Evolutionary conservation across 2,113 vertebrate species (phyloP), one percentile per base, ranked within the genome.

Genomic region (Malurus cyaneus): DNA sequence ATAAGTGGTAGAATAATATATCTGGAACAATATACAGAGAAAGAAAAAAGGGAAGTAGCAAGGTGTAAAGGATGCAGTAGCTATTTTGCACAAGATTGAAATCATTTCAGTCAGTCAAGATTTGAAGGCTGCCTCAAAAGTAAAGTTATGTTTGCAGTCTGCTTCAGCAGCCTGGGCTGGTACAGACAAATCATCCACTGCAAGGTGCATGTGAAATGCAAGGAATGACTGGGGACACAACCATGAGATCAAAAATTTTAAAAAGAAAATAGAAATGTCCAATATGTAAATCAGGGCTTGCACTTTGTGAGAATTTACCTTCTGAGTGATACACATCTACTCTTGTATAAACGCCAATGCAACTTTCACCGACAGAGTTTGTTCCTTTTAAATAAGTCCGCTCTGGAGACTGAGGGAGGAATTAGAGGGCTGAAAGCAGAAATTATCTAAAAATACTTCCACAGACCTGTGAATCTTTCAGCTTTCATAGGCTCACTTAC

Each of bases 351-450:
- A 41, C n/a, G 10, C 24, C 59, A 39, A 16, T 7, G 34, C 42
- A 72, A 49, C 73, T 25, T 12, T 72, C 42, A 26, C 50, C 54
- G 31, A 19, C 17, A 69, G 16, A 8, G 18, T 29, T 72, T 57
- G 16, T 36, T 64, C 31, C 11, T 89, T 85, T 76, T 42, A 76
- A 79, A 14, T 31, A 31, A 88, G 46, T 36, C 16, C 36, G 25
- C 19, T 31, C 46, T 41, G 42, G 59, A 67, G 53, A 49, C 0
- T 26, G 24, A 32, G 25, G 26, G 57, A 72, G 34, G 34, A 59
- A 54, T 28, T n/a, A 26, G 28, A 36, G 3, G 7, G 7, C 14
- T 5, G 4, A 19, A 66, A 66, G 21, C 0, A 8, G 9, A 44
- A 67, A 3, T 25, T 78, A 19, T n/a, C 32, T 60, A 29, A 70